These are phyloP conservation scores for Megaustenia siamemsis DNA, from an alignment of 2,888 invertebrate genomes.

Conservation along the genomic window DNA sequence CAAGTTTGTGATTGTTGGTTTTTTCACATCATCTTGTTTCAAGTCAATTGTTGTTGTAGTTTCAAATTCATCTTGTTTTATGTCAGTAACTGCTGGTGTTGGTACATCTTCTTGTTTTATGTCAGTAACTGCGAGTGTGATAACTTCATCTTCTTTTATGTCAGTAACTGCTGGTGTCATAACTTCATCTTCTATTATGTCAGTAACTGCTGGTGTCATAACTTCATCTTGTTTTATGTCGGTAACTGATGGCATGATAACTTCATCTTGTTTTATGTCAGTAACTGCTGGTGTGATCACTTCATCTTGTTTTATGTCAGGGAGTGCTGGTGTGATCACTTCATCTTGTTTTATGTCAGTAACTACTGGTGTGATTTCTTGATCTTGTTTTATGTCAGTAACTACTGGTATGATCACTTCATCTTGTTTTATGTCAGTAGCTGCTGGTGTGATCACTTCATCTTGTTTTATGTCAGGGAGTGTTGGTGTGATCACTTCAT, in stretches of 20 bases:
- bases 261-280: too few relatives aligned
- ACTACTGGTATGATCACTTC: too few relatives aligned
- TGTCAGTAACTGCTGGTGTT: neutral
- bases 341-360: neutral
- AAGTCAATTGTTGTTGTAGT: neutral
- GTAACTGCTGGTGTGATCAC: neutral
- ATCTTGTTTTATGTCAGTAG: too few relatives aligned
- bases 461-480: too few relatives aligned
- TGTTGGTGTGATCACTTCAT: too few relatives aligned
- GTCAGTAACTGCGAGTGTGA: neutral
- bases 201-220: neutral
- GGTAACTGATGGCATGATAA: too few relatives aligned
- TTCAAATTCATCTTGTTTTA: neutral
- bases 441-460: too few relatives aligned
- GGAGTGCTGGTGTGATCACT: neutral
- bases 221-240: too few relatives aligned
- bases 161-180: neutral
- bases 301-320: neutral
- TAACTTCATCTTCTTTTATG: neutral
- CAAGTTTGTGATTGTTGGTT: neutral
- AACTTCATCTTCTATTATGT: neutral
- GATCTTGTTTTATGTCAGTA: neutral
- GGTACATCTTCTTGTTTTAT: too few relatives aligned
- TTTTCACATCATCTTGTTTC: neutral
- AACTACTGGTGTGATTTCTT: too few relatives aligned